These are phyloP conservation scores for Brachyhypopomus gauderio DNA, from an alignment of 2,113 vertebrate species.

Conservation along the genomic window DNA sequence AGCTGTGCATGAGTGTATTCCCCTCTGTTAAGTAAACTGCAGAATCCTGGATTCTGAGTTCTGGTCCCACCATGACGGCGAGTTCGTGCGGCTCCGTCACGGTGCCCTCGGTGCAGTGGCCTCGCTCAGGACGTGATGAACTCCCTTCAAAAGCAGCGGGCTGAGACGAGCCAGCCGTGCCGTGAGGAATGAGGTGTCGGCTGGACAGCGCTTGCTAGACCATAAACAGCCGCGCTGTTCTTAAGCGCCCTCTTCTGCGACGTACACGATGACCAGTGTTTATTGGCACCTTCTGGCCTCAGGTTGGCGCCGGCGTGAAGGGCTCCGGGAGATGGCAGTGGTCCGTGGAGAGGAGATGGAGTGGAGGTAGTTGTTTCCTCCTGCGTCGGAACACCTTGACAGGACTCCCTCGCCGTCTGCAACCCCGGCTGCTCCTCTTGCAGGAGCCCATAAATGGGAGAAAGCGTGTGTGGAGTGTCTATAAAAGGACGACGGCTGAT, in stretches of 20 bases:
- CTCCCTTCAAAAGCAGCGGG: conserved; percentile 56
- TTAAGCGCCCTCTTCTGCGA: conserved; percentile 22
- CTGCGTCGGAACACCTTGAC: conserved; percentile 61
- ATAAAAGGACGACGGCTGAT: conserved; percentile 68
- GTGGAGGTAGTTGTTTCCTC: conserved; percentile 51
- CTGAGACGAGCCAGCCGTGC: conserved; percentile 65
- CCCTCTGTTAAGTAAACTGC: conserved; percentile 63
- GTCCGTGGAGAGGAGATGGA: conserved; percentile 18
- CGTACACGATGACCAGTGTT: conserved; percentile 39
- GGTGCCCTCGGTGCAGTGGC: not conserved
- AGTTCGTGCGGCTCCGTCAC: conserved; percentile 17
- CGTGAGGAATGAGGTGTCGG: conserved; percentile 56
- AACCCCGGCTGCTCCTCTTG: conserved; percentile 28
- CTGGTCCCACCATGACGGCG: not conserved
- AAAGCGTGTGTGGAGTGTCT: conserved; percentile 69
- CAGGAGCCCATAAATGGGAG: conserved; percentile 75
- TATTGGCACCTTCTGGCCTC: conserved; percentile 53
- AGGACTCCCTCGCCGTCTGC: conserved; percentile 22
- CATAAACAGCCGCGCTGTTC: conserved; percentile 52
- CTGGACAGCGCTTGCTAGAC: conserved; percentile 51
- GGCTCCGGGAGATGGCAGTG: conserved; percentile 30
- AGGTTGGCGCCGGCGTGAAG: conserved; percentile 43
- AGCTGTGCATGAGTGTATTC: conserved; percentile 61
- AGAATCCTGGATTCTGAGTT: conserved; percentile 47
- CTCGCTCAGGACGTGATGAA: not conserved